Conservation (phyloP, 1,140 invertebrate species). For the Drosophila mojavensis region DNA sequence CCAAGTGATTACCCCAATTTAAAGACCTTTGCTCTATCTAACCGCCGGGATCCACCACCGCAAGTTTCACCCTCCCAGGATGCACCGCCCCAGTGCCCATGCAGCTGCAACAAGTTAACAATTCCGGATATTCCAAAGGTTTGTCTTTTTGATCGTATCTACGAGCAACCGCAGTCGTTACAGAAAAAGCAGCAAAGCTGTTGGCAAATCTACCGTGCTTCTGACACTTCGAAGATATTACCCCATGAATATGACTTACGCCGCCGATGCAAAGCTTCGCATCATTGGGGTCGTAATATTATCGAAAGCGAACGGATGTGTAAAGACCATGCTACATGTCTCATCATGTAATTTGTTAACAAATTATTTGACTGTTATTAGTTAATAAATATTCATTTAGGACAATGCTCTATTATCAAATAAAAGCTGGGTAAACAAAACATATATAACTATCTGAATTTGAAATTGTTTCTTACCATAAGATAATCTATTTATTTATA, state of each 20-base stretch:
- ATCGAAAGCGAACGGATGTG: neutral
- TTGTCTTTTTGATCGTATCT: conserved; percentile 1
- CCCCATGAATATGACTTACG: no score
- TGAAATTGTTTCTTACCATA: no score
- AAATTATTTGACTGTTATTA: neutral
- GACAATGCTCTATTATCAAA: neutral
- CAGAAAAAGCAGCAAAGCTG: neutral
- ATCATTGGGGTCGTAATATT: conserved; percentile 38
- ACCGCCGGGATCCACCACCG: no score
- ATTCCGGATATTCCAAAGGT: conserved; percentile 3
- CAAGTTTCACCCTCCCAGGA: no score
- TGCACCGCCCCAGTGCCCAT: no score
- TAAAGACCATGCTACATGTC: neutral
- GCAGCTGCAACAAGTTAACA: neutral
- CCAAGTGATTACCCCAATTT: neutral
- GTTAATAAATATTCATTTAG: neutral
- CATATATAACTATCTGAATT: neutral
- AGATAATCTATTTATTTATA: no score
- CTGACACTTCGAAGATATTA: no score
- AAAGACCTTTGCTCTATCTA: neutral
- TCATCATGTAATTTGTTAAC: neutral
- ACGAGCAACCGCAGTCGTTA: neutral
- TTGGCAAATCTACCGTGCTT: neutral
- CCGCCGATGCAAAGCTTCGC: neutral
- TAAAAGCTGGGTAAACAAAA: no score